These are phyloP conservation scores for Puffinus mauretanicus DNA, from an alignment of 2,113 vertebrate species.

Conservation along the genomic window DNA sequence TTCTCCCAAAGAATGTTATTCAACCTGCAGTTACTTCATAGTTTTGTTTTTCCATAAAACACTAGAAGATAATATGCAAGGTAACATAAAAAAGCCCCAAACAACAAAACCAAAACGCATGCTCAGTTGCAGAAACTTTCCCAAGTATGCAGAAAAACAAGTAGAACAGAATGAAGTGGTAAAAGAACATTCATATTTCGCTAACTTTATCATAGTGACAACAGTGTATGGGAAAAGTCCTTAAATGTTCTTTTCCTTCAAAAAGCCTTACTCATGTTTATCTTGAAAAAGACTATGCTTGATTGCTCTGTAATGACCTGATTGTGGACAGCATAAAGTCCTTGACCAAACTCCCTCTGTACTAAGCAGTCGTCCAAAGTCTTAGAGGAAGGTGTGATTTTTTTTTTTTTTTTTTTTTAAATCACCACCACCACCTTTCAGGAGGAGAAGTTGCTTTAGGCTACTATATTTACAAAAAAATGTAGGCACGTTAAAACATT, in stretches of 20 bases:
- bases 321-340: not conserved
- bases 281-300: not conserved
- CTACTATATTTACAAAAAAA: not conserved
- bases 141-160: not conserved
- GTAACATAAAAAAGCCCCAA: no score
- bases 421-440: accelerated
- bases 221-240: not conserved
- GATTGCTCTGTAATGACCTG: not conserved
- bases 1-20: not conserved
- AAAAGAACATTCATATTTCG: accelerated
- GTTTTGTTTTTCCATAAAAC: not conserved
- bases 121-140: not conserved
- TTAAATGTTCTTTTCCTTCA: not conserved
- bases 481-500: not conserved
- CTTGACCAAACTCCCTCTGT: not conserved
- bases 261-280: accelerated
- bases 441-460: not conserved
- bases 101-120: not conserved
- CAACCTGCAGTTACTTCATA: not conserved
- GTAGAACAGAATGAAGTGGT: not conserved
- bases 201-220: not conserved
- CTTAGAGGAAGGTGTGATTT: not conserved
- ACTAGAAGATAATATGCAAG: not conserved
- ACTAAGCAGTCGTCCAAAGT: not conserved
- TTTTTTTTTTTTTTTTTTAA: not conserved